Evolutionary conservation across 2,797 vertebrate species (phyloP), one percentile per base, ranked within the genome.

Genomic region (Lacerta bilineata): DNA sequence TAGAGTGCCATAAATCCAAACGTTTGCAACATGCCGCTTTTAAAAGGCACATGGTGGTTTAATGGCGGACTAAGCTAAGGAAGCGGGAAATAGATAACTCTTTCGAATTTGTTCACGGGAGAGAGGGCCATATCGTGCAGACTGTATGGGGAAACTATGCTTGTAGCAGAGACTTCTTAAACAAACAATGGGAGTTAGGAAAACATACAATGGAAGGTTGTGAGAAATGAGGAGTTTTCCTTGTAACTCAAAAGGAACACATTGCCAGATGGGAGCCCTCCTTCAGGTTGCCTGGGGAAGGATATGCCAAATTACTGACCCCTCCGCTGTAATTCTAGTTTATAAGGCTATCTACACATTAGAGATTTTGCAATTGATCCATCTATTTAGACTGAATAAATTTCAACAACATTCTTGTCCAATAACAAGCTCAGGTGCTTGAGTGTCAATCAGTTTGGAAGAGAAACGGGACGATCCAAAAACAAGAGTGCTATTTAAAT

Each of bases 81-180:
- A 89, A 93, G 79, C 17, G 11, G 84, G 74, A 87, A 87, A 81
- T 5, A 29, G 78, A 50, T 50, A 82, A 68, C 87, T 90, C 75
- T 88, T 85, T 69, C 41, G 84, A 75, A 82, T 86, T 72, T 71
- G 78, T 15, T 9, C 36, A 75, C 1, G 36, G 59, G 76, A 66
- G 17, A 41, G 43, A 75, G 59, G 59, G n/a, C 82, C 66, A 20
- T 61, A 77, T 46, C 86, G 13, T 27, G 69, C 72, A 9, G 71
- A n/a, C 20, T n/a, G n/a, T 59, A 29, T 23, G 27, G 33, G 46
- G 43, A 75, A 75, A 59, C 50, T 27, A 75, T 25, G 25, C 39
- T 61, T 23, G 29, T 66, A 76, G 27, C 59, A 66, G 55, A 82
- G 79, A 17, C 39, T 80, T 75, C 39, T 61, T 81, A 74, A 69